Evolutionary conservation across 2,888 invertebrate species (phyloP), one percentile per base, ranked within the genome.

Genomic region (Fragum sueziense): DNA sequence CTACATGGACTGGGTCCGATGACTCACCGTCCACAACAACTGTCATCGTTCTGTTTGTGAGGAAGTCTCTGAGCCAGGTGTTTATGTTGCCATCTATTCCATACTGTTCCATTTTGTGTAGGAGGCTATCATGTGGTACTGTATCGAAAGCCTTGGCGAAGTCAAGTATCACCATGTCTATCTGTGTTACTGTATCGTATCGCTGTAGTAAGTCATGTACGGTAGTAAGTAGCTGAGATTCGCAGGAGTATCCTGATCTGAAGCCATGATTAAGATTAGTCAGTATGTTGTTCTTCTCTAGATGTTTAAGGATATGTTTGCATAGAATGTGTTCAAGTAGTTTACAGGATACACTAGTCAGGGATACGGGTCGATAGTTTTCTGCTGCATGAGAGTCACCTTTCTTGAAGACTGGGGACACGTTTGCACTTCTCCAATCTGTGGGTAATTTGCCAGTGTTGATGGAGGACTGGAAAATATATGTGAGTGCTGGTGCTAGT

Each of bases 311-410:
- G 6, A 37, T 37, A 37, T 37, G 37, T 37, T 14, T 37, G 14
- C 37, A 37, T 37, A 37, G 6, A 9, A 37, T 37, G 14, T 37
- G 37, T 14, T 37, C 37, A 6, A 37, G 37, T 14, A 37, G 14
- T 37, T 37, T 14, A 14, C 37, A 37, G 6, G 37, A 37, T 1
- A 79, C 76, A 22, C 70, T 76, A 6, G 77, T 81, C 22, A 85
- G 73, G 6, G 85, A 85, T 0, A 85, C 77, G 20, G 74, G 85
- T 11, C 75, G 25, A 61, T 83, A 80, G 51, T 83, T 83, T 34
- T 62, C 67, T 34, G 75, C 67, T 1, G 33, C 27, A 27, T 76
- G 69, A 1, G 33, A 17, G 62, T 80, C 76, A 0, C 80, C 80
- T 37, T 76, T 80, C 70, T 76, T 80, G 67, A 70, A 80, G n/a